Base-by-base conservation (phyloP, 1,140 invertebrate genomes). In the Panonychus citri region DNA sequence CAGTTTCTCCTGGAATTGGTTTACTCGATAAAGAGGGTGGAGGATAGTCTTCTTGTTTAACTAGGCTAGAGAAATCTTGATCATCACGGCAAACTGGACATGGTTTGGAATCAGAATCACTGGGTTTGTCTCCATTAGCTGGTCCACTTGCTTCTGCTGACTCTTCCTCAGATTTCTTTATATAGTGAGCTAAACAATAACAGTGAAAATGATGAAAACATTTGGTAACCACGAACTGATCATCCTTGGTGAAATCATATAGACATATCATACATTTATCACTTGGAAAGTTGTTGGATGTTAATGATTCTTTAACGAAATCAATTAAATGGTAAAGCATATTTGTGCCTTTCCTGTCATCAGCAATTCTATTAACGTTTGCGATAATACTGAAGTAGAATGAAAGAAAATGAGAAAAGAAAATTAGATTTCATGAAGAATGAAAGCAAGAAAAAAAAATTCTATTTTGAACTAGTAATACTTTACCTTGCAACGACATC, bases 191-290 rank as follows among this genome's bases (percentile, higher is more conserved):
- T 51, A 56, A 51, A 48, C 54, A 56, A 37, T 40, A 40, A 37
- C 48, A 49, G 39, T 56, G 54, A 26, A 56, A 56, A 34, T 56
- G 48, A 56, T 56, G 54, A 25, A 49, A 56, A 27, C 54, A 56
- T n/a, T 56, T 25, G 39, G 34, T 56, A 15, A 17, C 17, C 12
- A 51, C 30, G 40, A 56, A 48, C 17, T 54, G 10, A 25, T 56
- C 54, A 17, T 51, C 54, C 13, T 24, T 48, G 12, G 42, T 49
- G 54, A 56, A 56, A 7, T 56, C 54, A 27, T 56, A 56, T 8
- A 56, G 27, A 37, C 54, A 56, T 25, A 56, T 56, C 24, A 30
- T 27, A 37, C 54, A 56, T 48, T 27, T 49, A 34, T 19, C 39
- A 17, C 54, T 27, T 28, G 54, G 54, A 28, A 26, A 49, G 19